A percentile compares a stretch with the other conserved stretches of the same genome.
Conservation (phyloP, 2,888 invertebrate species). For the Octonoba sinensis region DNA sequence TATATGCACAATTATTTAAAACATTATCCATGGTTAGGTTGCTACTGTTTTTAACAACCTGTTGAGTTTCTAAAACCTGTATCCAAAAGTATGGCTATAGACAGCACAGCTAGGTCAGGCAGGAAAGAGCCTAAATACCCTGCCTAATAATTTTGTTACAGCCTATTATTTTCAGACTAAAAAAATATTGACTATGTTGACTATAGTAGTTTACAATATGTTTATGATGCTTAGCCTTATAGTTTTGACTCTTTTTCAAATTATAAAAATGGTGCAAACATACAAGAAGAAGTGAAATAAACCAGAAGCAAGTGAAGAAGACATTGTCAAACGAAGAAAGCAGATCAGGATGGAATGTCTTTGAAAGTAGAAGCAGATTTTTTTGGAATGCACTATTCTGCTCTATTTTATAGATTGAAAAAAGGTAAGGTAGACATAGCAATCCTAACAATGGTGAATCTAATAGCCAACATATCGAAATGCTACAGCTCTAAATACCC, state of each 20-base stretch:
- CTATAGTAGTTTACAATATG: not conserved
- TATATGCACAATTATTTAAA: no score
- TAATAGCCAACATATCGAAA: no score
- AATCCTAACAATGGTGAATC: no score
- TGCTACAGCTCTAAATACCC: no score
- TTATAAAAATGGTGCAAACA: slow-evolving; percentile 7
- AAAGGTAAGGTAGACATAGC: no score
- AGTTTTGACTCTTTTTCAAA: not conserved
- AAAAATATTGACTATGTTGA: not conserved
- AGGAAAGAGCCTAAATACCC: not conserved
- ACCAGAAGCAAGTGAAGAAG: slow-evolving; percentile 14
- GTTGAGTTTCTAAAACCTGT: no score
- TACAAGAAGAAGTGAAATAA: slow-evolving; percentile 3
- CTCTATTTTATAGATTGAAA: no score
- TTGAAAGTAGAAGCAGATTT: not conserved
- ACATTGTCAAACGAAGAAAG: not conserved
- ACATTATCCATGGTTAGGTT: no score
- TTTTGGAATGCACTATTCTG: no score
- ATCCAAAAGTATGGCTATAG: no score
- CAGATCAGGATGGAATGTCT: not conserved
- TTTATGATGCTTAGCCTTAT: not conserved
- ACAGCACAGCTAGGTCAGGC: not conserved
- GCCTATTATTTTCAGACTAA: not conserved
- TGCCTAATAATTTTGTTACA: not conserved
- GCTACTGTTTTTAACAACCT: no score